These are phyloP conservation scores for Gymnopithys bicolor DNA, from an alignment of 2,797 vertebrate species.

Conservation along the genomic window DNA sequence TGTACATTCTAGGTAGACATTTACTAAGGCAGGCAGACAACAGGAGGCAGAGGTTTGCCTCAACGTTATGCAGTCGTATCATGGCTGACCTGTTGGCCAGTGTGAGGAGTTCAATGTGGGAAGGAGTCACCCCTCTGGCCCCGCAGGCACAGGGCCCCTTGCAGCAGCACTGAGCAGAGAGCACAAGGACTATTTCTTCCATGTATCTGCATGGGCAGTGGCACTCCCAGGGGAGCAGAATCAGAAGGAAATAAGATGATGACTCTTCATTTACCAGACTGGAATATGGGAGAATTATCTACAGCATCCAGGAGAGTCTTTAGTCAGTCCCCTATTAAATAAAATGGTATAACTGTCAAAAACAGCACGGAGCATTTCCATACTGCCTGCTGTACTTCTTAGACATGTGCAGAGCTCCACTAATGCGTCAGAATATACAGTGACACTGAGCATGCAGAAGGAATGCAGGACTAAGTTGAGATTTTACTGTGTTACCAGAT, in stretches of 20 bases:
- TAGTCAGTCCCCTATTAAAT: not conserved
- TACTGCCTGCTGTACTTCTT: not conserved
- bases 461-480: not conserved
- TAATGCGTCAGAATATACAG: not conserved
- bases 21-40: not conserved
- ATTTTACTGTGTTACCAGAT: not conserved
- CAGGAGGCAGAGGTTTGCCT: not conserved
- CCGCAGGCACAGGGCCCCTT: not conserved
- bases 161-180: not conserved
- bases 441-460: not conserved
- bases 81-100: not conserved
- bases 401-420: not conserved
- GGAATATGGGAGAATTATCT: not conserved
- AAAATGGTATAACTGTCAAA: not conserved
- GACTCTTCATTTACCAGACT: not conserved
- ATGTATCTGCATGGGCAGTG: not conserved
- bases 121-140: fast-evolving
- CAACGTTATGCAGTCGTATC: not conserved
- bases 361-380: not conserved
- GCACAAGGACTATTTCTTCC: not conserved
- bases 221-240: not conserved
- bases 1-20: not conserved
- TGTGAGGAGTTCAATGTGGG: not conserved
- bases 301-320: not conserved
- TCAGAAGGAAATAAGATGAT: not conserved